Conservation (phyloP, 2,797 vertebrate genomes). For the Garrulus glandarius region DNA sequence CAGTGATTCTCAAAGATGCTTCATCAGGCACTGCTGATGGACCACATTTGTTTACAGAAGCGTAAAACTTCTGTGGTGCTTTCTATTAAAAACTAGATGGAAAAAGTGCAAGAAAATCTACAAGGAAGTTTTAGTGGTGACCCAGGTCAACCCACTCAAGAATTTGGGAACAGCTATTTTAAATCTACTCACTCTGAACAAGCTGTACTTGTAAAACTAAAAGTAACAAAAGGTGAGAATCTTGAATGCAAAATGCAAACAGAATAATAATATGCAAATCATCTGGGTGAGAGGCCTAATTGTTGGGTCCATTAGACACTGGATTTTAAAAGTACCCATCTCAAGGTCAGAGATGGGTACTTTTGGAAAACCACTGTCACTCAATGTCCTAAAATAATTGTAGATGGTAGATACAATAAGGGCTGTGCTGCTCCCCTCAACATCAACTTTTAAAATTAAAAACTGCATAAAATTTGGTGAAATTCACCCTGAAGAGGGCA, state of each 20-base stretch:
- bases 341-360: neutral
- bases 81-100: neutral
- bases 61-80: neutral
- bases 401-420: neutral
- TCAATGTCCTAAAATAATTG: neutral
- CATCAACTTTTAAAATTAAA: neutral
- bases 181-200: neutral
- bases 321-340: neutral
- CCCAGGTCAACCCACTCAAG: neutral
- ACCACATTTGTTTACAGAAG: neutral
- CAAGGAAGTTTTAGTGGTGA: neutral
- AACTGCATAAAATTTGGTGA: neutral
- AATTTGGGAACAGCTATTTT: neutral
- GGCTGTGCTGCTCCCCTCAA: neutral
- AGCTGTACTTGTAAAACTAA: neutral
- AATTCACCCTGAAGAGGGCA: neutral
- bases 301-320: neutral
- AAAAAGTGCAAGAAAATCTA: neutral
- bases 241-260: neutral
- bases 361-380: neutral
- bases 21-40: neutral
- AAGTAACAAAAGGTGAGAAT: neutral
- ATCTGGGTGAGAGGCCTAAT: neutral
- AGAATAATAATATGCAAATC: neutral
- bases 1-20: neutral